phyloP scores from a whole-genome alignment of 2,888 invertebrate genomes.

The Rotaria magnacalcarata region DNA sequence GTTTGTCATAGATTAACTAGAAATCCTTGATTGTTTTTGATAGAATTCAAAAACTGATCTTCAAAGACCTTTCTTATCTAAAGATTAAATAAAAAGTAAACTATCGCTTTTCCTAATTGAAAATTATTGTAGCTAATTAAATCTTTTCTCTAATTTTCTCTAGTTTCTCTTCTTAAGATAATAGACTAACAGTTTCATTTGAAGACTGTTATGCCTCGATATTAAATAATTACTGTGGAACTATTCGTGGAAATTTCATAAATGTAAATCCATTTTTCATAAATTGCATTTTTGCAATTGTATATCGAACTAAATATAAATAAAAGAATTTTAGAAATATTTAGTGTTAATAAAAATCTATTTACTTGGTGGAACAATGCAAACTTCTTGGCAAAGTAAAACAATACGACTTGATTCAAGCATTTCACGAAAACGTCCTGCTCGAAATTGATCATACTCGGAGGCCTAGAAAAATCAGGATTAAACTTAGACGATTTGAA shows the following conservation, averaged over 20 bases:
- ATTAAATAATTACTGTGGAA: constrained; percentile 23
- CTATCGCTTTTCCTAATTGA: too few species aligned
- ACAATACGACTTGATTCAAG: not conserved
- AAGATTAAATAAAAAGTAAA: too few species aligned
- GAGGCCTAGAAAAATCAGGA: not conserved
- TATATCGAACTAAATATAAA: not conserved
- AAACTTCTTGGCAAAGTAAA: constrained; percentile 14
- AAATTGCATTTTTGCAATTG: not conserved
- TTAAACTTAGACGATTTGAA: too few species aligned
- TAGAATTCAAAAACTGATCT: too few species aligned
- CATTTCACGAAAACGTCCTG: not conserved
- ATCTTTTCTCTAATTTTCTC: too few species aligned
- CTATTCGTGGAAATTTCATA: constrained; percentile 2
- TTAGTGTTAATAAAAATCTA: not conserved
- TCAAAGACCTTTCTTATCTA: too few species aligned
- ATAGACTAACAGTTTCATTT: too few species aligned
- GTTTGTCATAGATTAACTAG: too few species aligned
- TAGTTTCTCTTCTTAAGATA: too few species aligned
- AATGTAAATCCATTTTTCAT: constrained; percentile 29
- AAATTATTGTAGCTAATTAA: too few species aligned
- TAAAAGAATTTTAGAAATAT: not conserved
- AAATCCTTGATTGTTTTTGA: too few species aligned
- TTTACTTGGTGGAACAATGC: not conserved
- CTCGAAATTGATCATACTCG: constrained; percentile 24
- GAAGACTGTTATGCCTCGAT: too few species aligned